Percentiles rank a stretch among this genome's conserved stretches.
These are phyloP conservation scores for Macaca nemestrina DNA, from an alignment of 2,113 vertebrate genomes.

Conservation along the genomic window DNA sequence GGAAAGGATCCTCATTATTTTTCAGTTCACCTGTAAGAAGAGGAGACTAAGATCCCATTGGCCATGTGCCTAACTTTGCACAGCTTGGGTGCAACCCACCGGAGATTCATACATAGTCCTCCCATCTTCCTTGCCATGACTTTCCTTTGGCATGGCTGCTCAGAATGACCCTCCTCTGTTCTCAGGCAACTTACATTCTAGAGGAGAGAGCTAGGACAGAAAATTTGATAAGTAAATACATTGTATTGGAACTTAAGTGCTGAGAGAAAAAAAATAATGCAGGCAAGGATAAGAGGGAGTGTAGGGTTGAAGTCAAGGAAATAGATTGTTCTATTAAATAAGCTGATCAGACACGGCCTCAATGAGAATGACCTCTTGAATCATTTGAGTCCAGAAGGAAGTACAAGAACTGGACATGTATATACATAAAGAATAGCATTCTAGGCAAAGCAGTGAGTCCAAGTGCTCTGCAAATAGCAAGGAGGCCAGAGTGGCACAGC, in stretches of 20 bases:
- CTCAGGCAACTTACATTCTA: background rate
- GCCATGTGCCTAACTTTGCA: fast-evolving
- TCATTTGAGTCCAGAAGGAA: background rate
- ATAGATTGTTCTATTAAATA: background rate
- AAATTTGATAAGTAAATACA: background rate
- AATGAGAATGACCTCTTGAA: background rate
- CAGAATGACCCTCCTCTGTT: background rate
- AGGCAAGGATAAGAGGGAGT: fast-evolving
- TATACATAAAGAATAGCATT: background rate
- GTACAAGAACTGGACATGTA: background rate
- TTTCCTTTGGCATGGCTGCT: background rate
- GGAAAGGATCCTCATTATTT: background rate
- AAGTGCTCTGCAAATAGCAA: background rate
- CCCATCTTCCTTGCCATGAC: fast-evolving
- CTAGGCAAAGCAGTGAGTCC: background rate
- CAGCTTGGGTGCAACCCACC: background rate
- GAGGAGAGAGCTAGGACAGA: background rate
- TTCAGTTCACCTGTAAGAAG: background rate
- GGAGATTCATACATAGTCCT: fast-evolving
- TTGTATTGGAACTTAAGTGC: background rate
- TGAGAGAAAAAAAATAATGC: background rate
- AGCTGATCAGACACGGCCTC: background rate
- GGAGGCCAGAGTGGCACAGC: background rate
- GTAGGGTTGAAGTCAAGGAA: background rate
- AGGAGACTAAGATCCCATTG: background rate